Evolutionary conservation across 1,140 invertebrate genomes (phyloP).

Genomic region (Papilio polytes): DNA sequence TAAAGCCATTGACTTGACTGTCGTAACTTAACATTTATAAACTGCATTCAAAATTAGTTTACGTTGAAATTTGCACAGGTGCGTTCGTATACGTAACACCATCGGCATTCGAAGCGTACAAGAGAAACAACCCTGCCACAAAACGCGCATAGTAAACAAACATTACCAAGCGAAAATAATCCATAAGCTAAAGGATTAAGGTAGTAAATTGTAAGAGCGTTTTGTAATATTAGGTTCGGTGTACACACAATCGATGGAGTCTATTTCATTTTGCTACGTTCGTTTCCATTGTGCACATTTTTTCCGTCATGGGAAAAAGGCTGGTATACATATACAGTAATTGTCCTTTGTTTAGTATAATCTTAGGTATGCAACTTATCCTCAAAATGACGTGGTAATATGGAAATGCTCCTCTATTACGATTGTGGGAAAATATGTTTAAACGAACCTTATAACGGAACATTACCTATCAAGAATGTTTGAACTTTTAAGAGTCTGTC

Average conservation of each 20-base stretch:
- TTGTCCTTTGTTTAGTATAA: constrained; percentile 4
- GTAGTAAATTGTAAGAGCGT: neutral
- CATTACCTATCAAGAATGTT: too few relatives aligned
- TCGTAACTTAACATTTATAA: neutral
- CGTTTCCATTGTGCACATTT: constrained; percentile 14
- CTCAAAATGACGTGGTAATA: constrained; percentile 14
- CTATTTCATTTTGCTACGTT: constrained; percentile 12
- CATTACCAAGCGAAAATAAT: neutral
- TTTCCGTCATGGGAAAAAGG: neutral
- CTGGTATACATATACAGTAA: neutral
- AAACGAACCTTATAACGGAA: neutral
- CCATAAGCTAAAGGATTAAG: neutral
- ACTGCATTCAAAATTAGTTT: constrained; percentile 10
- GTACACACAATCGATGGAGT: constrained; percentile 5
- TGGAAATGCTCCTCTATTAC: neutral
- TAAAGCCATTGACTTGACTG: too few relatives aligned
- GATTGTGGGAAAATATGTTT: neutral
- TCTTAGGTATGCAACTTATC: neutral
- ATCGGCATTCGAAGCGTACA: constrained; percentile 7
- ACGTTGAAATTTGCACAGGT: neutral
- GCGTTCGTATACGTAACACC: neutral
- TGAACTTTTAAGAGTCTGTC: too few relatives aligned
- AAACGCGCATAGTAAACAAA: neutral
- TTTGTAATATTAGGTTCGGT: neutral
- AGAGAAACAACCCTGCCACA: constrained; percentile 9